These are phyloP conservation scores for Calameuta idolon DNA, from an alignment of 2,888 invertebrate species.

Conservation along the genomic window DNA sequence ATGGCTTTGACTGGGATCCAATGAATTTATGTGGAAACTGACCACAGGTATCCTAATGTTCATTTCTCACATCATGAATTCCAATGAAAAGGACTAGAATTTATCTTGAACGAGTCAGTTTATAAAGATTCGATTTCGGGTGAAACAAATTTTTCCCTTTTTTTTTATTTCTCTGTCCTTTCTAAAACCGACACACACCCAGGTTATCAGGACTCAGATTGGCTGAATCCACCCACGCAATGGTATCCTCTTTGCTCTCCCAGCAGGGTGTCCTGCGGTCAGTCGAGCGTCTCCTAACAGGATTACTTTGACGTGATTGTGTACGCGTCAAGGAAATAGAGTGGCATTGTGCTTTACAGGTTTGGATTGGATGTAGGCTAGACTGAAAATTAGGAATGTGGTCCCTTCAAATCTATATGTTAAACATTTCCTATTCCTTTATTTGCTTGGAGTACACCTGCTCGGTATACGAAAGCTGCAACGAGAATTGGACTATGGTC, in stretches of 20 bases:
- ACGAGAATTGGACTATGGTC: neutral
- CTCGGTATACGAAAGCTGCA: slow-evolving; percentile 3
- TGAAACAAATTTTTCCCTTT: neutral
- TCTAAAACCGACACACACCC: neutral
- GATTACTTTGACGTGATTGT: slow-evolving; percentile 65
- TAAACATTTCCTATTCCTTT: slow-evolving; percentile 40
- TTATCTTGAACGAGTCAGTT: neutral
- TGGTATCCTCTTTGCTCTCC: slow-evolving; percentile 43
- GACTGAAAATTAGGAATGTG: slow-evolving; percentile 56
- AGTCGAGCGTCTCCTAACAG: slow-evolving; percentile 61
- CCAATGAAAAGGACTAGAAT: neutral
- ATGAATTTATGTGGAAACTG: neutral
- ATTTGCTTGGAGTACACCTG: slow-evolving; percentile 29
- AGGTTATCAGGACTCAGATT: slow-evolving; percentile 22
- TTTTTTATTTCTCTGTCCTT: neutral
- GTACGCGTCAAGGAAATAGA: slow-evolving; percentile 64
- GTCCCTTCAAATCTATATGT: slow-evolving; percentile 45
- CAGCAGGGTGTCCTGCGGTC: slow-evolving; percentile 56
- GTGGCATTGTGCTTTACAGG: slow-evolving; percentile 53
- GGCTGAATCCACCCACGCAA: slow-evolving; percentile 33
- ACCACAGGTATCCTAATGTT: neutral
- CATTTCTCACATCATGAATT: neutral
- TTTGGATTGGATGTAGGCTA: slow-evolving; percentile 41
- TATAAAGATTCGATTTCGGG: neutral
- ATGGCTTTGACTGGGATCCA: neutral